Conservation (phyloP, 2,113 vertebrate species). For the Theristicus caerulescens region DNA sequence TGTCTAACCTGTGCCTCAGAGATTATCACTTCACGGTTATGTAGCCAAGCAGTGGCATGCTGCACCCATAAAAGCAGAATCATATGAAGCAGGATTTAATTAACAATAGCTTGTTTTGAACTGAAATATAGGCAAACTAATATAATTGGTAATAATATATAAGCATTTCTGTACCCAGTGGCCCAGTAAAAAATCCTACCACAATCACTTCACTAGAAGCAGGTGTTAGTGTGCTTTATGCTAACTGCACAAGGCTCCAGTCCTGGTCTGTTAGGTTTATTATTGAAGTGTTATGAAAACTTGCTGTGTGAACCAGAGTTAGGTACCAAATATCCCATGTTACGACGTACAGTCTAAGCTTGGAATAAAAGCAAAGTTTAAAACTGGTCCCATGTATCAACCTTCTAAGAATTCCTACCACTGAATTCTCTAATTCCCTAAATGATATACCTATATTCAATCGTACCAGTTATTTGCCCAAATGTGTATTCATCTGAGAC, state of each 20-base stretch:
- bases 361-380: neutral
- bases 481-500: neutral
- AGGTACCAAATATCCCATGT: neutral
- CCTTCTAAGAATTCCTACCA: neutral
- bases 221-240: neutral
- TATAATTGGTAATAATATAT: neutral
- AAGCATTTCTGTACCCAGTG: neutral
- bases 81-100: neutral
- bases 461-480: neutral
- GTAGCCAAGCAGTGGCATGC: neutral
- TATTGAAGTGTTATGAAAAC: neutral
- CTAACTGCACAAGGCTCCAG: neutral
- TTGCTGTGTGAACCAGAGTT: neutral
- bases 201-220: neutral
- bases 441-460: neutral
- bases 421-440: neutral
- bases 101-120: neutral
- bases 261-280: neutral
- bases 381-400: neutral
- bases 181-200: neutral
- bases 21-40: neutral
- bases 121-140: neutral
- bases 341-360: neutral
- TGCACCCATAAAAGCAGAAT: neutral
- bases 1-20: neutral